phyloP scores from a whole-genome alignment of 2,888 invertebrate species.

The Hecatera dysodea region DNA sequence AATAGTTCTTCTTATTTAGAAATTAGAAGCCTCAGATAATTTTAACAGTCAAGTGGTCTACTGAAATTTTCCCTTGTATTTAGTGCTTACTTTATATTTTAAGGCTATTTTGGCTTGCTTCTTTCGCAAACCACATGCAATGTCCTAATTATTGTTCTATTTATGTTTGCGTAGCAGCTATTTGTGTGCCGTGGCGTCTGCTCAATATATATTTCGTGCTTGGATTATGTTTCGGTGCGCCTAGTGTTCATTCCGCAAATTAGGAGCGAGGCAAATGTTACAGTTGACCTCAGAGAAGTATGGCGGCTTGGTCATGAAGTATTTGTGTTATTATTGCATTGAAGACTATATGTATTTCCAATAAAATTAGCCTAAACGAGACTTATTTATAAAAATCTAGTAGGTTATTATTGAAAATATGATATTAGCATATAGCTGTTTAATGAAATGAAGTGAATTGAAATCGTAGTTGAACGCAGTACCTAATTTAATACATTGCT shows the following conservation, averaged over 20 bases:
- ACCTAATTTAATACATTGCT: slow-evolving; percentile 35
- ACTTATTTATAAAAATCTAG: too few relatives aligned
- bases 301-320: slow-evolving; percentile 51
- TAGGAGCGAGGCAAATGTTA: slow-evolving; percentile 61
- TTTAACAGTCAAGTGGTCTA: not conserved
- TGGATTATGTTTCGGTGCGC: slow-evolving; percentile 63
- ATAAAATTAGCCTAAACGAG: too few relatives aligned
- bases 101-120: not conserved
- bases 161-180: slow-evolving; percentile 55
- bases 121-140: slow-evolving; percentile 22
- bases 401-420: too few relatives aligned
- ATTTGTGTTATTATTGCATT: not conserved
- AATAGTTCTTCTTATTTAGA: slow-evolving; percentile 11
- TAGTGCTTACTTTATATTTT: slow-evolving; percentile 8
- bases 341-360: too few relatives aligned
- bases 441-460: slow-evolving; percentile 20
- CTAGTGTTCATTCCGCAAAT: slow-evolving; percentile 67
- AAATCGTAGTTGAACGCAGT: slow-evolving; percentile 24
- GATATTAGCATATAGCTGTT: slow-evolving; percentile 18
- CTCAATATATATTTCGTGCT: slow-evolving; percentile 65
- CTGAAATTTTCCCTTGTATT: slow-evolving; percentile 14
- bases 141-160: slow-evolving; percentile 37
- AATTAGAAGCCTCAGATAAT: slow-evolving; percentile 13
- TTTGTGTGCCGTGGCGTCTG: slow-evolving; percentile 60
- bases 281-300: slow-evolving; percentile 57